Percentiles rank a stretch among this genome's conserved stretches.
These are phyloP conservation scores for Astyanax mexicanus DNA, from an alignment of 2,797 vertebrate genomes.

Conservation along the genomic window DNA sequence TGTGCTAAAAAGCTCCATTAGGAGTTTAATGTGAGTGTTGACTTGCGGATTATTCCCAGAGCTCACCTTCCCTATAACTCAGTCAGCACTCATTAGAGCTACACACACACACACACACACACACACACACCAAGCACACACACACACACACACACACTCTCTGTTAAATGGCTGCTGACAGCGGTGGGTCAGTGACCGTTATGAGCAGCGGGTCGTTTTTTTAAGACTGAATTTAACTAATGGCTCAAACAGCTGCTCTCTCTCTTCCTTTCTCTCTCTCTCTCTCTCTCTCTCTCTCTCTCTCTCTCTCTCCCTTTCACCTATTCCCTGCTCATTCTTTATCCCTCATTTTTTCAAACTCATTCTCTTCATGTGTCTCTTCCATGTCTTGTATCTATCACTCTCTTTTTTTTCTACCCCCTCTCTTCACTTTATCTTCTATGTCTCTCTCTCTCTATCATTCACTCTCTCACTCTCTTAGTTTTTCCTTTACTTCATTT, in stretches of 20 bases:
- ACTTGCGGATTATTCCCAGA: constrained; percentile 79
- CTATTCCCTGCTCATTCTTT: too few species aligned
- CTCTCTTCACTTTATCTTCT: too few species aligned
- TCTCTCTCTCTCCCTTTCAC: too few species aligned
- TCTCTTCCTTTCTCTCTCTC: neutral
- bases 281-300: too few species aligned
- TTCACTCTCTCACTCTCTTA: too few species aligned
- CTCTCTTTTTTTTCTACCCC: too few species aligned
- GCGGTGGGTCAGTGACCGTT: constrained; percentile 29
- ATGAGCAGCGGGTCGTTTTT: constrained; percentile 21
- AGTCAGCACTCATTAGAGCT: constrained; percentile 76
- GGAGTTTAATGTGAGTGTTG: constrained; percentile 80
- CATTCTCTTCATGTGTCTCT: too few species aligned
- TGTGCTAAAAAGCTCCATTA: constrained; percentile 76
- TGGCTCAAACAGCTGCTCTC: constrained; percentile 49
- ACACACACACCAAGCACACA: constrained; percentile 5
- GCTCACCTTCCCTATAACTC: constrained; percentile 72
- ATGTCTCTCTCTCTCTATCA: too few species aligned
- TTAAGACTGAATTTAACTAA: constrained; percentile 21
- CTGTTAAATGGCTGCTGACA: constrained; percentile 46
- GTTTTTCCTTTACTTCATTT: too few species aligned
- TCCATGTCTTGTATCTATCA: too few species aligned
- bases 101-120: too few species aligned
- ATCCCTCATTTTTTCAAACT: too few species aligned
- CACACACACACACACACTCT: constrained; percentile 21